These are phyloP conservation scores for Elephas maximus DNA, from an alignment of 2,113 vertebrate genomes.

Conservation along the genomic window DNA sequence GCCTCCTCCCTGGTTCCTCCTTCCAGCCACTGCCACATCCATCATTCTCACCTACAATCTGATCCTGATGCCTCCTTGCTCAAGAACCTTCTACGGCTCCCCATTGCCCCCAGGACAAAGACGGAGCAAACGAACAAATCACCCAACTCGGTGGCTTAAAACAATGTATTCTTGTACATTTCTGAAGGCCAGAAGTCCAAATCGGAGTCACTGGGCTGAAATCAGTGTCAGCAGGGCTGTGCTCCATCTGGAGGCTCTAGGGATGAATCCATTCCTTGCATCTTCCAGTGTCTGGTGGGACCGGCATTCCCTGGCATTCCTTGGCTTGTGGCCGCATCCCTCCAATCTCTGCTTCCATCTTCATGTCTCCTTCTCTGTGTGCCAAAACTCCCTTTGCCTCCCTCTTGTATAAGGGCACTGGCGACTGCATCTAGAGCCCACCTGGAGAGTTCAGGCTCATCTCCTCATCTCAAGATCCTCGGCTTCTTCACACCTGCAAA, in stretches of 20 bases:
- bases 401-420: accelerated
- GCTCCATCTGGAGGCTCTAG: accelerated
- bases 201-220: not conserved
- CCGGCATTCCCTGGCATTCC: accelerated
- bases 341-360: not conserved
- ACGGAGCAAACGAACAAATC: accelerated
- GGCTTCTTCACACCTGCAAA: not conserved
- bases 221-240: accelerated
- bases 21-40: accelerated
- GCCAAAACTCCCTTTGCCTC: not conserved
- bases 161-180: accelerated
- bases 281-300: not conserved
- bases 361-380: accelerated
- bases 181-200: not conserved
- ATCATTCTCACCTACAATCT: accelerated
- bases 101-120: not conserved
- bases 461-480: not conserved
- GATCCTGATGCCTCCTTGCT: not conserved
- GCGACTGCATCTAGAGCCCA: accelerated
- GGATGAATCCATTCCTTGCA: accelerated
- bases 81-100: accelerated
- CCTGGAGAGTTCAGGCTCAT: accelerated
- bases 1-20: not conserved
- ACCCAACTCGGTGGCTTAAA: accelerated
- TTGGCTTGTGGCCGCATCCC: accelerated